Evolutionary conservation across 2,888 invertebrate genomes (phyloP).

Genomic region (Drosophila paracracens): DNA sequence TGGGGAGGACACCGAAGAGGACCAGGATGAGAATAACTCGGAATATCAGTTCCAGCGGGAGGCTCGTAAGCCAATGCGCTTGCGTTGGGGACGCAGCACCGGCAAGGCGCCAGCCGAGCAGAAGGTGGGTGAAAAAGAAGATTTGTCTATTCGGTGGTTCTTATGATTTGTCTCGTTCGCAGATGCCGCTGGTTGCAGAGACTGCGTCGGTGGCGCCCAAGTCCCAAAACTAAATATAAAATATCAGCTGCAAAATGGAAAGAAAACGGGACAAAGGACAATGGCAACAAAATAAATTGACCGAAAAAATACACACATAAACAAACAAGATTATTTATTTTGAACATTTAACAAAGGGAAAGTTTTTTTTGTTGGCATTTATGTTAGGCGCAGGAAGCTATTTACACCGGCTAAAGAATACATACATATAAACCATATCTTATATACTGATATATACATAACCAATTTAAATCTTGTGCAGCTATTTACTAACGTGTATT

Average conservation of each 20-base stretch:
- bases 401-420: constrained; percentile 58
- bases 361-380: constrained; percentile 52
- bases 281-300: constrained; percentile 27
- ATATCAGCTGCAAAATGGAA: constrained; percentile 2
- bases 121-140: constrained; percentile 44
- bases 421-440: constrained; percentile 51
- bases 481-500: constrained; percentile 13
- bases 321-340: constrained; percentile 24
- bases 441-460: constrained; percentile 29
- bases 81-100: constrained; percentile 84
- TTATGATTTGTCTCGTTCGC: not conserved
- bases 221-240: constrained; percentile 54
- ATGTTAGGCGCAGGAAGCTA: constrained; percentile 38
- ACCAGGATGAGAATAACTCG: constrained; percentile 54
- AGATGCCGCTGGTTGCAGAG: constrained; percentile 37
- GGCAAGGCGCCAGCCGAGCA: constrained; percentile 65
- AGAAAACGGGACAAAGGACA: constrained; percentile 30
- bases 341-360: constrained; percentile 36
- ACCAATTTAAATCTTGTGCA: constrained; percentile 28
- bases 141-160: too few relatives aligned
- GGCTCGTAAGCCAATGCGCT: constrained; percentile 82
- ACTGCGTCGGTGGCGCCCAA: constrained; percentile 52
- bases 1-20: constrained; percentile 28
- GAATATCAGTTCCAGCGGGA: constrained; percentile 78
- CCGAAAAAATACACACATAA: constrained; percentile 25